These are phyloP conservation scores for Clarias macrocephalus DNA, from an alignment of 2,113 vertebrate species.

Conservation along the genomic window DNA sequence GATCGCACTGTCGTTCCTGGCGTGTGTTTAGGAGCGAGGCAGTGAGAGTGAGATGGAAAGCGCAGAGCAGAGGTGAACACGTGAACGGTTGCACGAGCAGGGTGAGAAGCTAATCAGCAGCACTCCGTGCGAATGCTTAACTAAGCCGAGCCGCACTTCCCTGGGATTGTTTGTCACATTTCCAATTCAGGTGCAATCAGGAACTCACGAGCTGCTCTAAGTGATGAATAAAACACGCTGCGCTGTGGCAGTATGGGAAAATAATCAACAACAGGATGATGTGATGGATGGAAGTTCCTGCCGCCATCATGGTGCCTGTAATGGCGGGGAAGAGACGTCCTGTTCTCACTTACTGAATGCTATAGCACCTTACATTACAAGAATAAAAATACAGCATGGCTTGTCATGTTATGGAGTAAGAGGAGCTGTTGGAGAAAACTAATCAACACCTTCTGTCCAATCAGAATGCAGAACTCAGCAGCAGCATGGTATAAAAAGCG, in stretches of 20 bases:
- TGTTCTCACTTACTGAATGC: not conserved
- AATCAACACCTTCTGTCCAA: not conserved
- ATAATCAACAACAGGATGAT: not conserved
- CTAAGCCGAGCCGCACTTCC: not conserved
- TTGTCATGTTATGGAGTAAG: not conserved
- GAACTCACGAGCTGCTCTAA: slow-evolving; percentile 32
- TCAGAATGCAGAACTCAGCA: not conserved
- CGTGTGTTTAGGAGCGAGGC: not conserved
- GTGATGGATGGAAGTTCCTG: not conserved
- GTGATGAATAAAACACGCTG: not conserved
- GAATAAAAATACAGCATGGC: no score
- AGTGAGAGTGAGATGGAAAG: slow-evolving; percentile 14
- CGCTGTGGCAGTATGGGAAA: not conserved
- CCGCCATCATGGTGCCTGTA: not conserved
- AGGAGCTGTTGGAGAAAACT: not conserved
- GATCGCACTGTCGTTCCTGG: not conserved
- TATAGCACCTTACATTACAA: not conserved
- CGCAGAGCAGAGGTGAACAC: slow-evolving; percentile 4
- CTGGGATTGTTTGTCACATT: slow-evolving; percentile 47
- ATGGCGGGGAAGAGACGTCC: not conserved
- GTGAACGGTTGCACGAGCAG: slow-evolving; percentile 24
- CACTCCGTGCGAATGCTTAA: not conserved
- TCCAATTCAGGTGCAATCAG: slow-evolving; percentile 58
- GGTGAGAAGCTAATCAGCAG: slow-evolving; percentile 41
- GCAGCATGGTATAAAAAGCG: not conserved